Evolutionary conservation across 2,888 invertebrate species (phyloP), one percentile per base, ranked within the genome.

Genomic region (Sceliomorpha sp.): DNA sequence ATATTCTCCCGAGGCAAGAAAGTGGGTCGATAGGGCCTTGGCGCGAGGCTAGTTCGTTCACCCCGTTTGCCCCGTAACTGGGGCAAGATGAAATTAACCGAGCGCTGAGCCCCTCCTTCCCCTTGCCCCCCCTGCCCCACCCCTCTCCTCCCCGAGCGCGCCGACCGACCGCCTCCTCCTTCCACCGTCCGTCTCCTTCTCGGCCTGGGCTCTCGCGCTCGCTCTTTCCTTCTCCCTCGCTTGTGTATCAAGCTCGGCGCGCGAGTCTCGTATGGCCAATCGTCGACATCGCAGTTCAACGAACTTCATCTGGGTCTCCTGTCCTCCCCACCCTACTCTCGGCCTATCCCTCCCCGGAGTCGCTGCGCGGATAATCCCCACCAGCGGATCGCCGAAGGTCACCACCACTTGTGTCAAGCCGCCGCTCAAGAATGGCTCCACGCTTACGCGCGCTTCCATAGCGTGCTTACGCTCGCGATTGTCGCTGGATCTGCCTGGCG

Each of bases 81-180:
- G 91, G 91, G 90, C 91, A 91, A 91, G 91, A 91, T 91, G 91
- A 91, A 91, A 91, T 91, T 90, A 90, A 90, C 90, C 90, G 85
- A 87, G 82, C 81, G 73, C 70, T 58, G 69, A 39, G 63, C 55
- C 48, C 51, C 63, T 45, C 58, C 68, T 89, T 89, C 89, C 85
- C 88, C n/a, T n/a, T n/a, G n/a, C n/a, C n/a, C n/a, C n/a, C n/a
- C n/a, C n/a, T n/a, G n/a, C n/a, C n/a, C n/a, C n/a, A n/a, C n/a
- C n/a, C n/a, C n/a, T n/a, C n/a, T n/a, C n/a, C n/a, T n/a, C n/a
- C n/a, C n/a, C n/a, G n/a, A n/a, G n/a, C n/a, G 88, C 86, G 84
- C 85, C 86, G 81, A 83, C 86, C 88, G 72, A 58, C 71, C 70
- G 70, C 47, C 59, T 27, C 60, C 59, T 34, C 48, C 67, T 60